Percentiles rank a stretch among this genome's conserved stretches.
phyloP scores from a whole-genome alignment of 2,797 vertebrate species.

The Urosaurus nigricauda region DNA sequence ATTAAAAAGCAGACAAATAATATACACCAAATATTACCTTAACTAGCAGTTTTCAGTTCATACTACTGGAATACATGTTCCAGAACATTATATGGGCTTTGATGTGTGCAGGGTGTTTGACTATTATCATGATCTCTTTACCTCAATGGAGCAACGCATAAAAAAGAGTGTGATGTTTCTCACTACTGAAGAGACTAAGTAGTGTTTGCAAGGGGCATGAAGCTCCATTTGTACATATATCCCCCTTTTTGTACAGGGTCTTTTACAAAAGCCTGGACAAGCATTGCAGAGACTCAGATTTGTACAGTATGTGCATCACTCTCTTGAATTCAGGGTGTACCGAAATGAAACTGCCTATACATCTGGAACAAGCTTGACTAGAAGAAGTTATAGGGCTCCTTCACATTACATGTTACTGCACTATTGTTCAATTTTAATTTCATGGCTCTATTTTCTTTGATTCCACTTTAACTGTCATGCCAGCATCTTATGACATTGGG shows the following conservation, averaged over 20 bases:
- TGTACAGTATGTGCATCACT: neutral
- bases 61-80: neutral
- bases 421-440: too few species aligned
- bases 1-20: neutral
- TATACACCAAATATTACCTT: slow-evolving; percentile 1
- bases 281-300: neutral
- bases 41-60: neutral
- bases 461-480: too few species aligned
- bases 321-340: neutral
- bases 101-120: neutral
- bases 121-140: neutral
- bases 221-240: neutral
- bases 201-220: neutral
- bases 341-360: neutral
- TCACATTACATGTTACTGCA: too few species aligned
- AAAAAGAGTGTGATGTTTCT: neutral
- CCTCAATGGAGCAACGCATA: neutral
- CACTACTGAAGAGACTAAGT: neutral
- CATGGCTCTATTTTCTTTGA: too few species aligned
- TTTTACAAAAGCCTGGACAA: neutral
- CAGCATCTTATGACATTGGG: too few species aligned
- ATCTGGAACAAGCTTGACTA: neutral
- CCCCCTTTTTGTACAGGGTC: neutral
- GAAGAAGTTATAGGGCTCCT: neutral
- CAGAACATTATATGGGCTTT: neutral